Evolutionary conservation across 2,888 invertebrate species (phyloP), one percentile per base, ranked within the genome.

Genomic region (Eilema caniola): DNA sequence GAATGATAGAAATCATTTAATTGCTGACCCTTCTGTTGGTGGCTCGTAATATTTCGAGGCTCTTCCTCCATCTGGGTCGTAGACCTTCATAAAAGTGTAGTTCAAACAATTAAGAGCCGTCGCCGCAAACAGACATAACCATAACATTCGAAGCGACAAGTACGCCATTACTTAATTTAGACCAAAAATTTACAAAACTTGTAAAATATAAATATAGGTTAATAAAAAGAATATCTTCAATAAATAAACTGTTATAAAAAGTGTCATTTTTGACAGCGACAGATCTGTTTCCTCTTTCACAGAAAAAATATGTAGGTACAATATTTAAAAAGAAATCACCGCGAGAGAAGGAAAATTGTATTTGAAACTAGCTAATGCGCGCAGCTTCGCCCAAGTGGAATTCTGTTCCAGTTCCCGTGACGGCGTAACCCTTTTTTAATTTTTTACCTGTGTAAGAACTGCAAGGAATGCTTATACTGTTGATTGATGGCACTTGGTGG

Each of bases 71-170:
- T 71, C 62, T 31, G 74, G 69, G 10, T 74, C 66, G 64, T 78
- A 75, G 28, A 80, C 56, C 41, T 63, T 75, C 25, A 79, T 77
- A 31, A 80, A 81, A 1, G 78, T 63, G 67, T 85, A 86, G 69
- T 84, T 86, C 0, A 80, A 70, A 8, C 78, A 3, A 70, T 83
- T 85, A 8, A 86, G 24, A 2, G 80, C 24, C 2, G 73, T 63
- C 7, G 74, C 81, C n/a, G 70, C 77, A 7, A 81, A 37, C 12
- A 84, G 25, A 24, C 84, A 78, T 37, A 81, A 37, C 41, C 72
- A 56, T 3, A 86, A n/a, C 72, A 83, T 70, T 65, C 82, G 75
- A 16, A 84, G 23, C 3, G 84, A 76, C 33, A 72, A 25, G 65
- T 28, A 72, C 37, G 73, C 69, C 82, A 82, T 62, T 24, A 56